Base-by-base conservation (phyloP, 2,797 vertebrate species). In the Myotis planiceps region DNA sequence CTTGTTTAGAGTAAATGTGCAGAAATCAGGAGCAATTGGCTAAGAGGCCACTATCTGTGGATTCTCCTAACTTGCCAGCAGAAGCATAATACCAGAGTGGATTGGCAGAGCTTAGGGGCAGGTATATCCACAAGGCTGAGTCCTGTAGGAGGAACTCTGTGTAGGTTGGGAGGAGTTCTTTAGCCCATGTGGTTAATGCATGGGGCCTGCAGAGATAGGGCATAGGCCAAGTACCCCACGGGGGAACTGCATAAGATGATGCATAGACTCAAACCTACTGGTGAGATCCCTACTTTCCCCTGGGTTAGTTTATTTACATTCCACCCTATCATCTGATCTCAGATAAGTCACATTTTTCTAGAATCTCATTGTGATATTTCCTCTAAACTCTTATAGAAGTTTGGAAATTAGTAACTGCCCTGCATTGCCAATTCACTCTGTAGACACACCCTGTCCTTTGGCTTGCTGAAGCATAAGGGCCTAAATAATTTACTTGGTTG, bases 401-500 rank as follows among this genome's bases (percentile, higher is more conserved):
- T 85, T 90, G 71, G 88, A 53, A 94, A n/a, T 82, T 37, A 88
- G 45, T 37, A 82, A 65, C 19, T 60, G 12, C 39, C 27, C 42
- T 86, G 78, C 45, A 60, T 58, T 81, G 37, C 19, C 74, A 68
- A 51, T 79, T 69, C 60, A 69, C 53, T 81, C 55, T 92, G 21
- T 74, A 71, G 74, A 74, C 82, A 85, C 82, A 88, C 53, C 18
- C 34, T 55, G 9, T 39, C 6, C 49, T 60, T 69, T 58, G 78
- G 75, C 80, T 89, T 42, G 79, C 71, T 81, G 65, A 92, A 95
- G 68, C 39, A 76, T 10, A 76, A 53, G 74, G 79, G 81, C n/a
- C 51, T 75, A 86, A 83, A 78, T 75, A 79, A 79, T 32, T 68
- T 60, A 39, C 18, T 74, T 94, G 91, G n/a, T 83, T 53, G 45